These are phyloP conservation scores for Electrona antarctica DNA, from an alignment of 2,113 vertebrate species.

Conservation along the genomic window DNA sequence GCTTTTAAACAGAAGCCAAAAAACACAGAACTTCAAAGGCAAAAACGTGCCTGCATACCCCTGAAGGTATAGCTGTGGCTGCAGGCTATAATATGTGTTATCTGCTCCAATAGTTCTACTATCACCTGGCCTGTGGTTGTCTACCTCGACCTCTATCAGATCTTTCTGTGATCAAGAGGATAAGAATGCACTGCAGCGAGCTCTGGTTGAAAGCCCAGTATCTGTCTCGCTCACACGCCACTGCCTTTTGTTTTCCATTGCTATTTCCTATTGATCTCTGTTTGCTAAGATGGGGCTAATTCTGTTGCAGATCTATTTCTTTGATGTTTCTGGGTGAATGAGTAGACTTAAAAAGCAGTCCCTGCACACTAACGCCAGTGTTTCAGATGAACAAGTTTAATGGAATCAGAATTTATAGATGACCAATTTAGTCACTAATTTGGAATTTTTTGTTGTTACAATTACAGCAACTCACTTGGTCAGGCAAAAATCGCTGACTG, in stretches of 20 bases:
- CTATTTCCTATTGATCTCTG: conserved; percentile 28
- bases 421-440: conserved; percentile 14
- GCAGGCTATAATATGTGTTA: conserved; percentile 39
- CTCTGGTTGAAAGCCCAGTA: conserved; percentile 31
- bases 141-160: conserved; percentile 44
- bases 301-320: conserved; percentile 39
- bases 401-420: background rate
- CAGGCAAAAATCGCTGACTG: background rate
- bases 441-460: conserved; percentile 36
- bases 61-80: conserved; percentile 54
- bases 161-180: conserved; percentile 60
- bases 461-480: conserved; percentile 25
- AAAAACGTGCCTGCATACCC: conserved; percentile 29
- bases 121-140: conserved; percentile 45
- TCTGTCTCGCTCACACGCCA: conserved; percentile 34
- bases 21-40: conserved; percentile 65
- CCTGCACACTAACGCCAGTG: background rate
- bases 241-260: conserved; percentile 30
- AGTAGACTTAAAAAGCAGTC: conserved; percentile 16
- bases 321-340: conserved; percentile 40
- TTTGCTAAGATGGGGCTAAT: conserved; percentile 38
- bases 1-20: conserved; percentile 66
- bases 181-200: conserved; percentile 34
- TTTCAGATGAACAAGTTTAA: conserved; percentile 21
- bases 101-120: conserved; percentile 44